Conservation (phyloP, 2,888 invertebrate genomes). For the Ophonus ardosiacus region DNA sequence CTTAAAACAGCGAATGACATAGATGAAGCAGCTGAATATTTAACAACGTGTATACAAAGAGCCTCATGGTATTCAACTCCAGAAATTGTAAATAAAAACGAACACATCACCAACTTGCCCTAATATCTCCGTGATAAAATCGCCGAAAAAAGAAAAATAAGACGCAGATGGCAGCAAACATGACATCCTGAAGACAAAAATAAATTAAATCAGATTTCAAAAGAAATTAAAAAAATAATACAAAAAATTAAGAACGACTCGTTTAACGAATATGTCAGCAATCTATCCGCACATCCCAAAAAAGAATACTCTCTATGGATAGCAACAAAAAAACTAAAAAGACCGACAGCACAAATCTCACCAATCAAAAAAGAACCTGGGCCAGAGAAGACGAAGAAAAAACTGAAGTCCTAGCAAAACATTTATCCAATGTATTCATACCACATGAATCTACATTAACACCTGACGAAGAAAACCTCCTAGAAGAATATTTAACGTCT, state of each 20-base stretch:
- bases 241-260: background rate
- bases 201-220: conserved; percentile 19
- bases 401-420: background rate
- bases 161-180: conserved; percentile 46
- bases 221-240: conserved; percentile 35
- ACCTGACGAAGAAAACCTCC: background rate
- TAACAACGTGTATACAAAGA: too few species aligned
- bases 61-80: conserved; percentile 19
- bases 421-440: background rate
- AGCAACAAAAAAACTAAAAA: conserved; percentile 58
- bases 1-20: too few species aligned
- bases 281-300: too few species aligned
- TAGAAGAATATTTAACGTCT: background rate
- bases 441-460: background rate
- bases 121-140: conserved; percentile 3
- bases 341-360: background rate
- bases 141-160: conserved; percentile 12
- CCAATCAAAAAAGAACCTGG: background rate
- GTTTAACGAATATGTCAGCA: background rate
- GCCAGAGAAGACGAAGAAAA: background rate
- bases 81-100: too few species aligned
- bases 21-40: too few species aligned
- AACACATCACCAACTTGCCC: conserved; percentile 11
- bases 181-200: conserved; percentile 45
- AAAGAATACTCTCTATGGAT: conserved; percentile 56